Conservation (phyloP, 2,797 vertebrate genomes). For the Remorina albescens region DNA sequence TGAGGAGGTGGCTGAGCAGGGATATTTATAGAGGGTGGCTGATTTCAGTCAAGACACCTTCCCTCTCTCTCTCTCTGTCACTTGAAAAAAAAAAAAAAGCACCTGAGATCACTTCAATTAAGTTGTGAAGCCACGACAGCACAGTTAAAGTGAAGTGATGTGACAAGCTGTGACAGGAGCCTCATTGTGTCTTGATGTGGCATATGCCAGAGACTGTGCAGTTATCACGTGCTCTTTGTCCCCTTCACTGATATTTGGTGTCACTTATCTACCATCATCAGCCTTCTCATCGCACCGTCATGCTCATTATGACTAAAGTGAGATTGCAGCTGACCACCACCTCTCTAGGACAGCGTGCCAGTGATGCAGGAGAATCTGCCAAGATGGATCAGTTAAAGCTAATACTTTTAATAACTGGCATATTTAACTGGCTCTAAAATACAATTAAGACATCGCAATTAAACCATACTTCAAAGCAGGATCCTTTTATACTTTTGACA, state of each 20-base stretch:
- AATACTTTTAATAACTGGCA: background rate
- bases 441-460: background rate
- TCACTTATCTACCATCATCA: constrained; percentile 46
- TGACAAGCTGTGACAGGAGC: constrained; percentile 55
- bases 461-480: background rate
- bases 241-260: constrained; percentile 43
- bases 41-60: constrained; percentile 49
- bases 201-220: constrained; percentile 25
- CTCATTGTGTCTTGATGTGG: constrained; percentile 37
- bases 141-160: constrained; percentile 47
- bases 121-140: constrained; percentile 44
- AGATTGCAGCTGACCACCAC: constrained; percentile 12
- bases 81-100: constrained; percentile 65
- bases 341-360: background rate
- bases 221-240: constrained; percentile 30
- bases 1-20: background rate
- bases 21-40: constrained; percentile 40
- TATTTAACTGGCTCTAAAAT: background rate
- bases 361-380: background rate
- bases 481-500: background rate
- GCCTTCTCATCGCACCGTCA: constrained; percentile 8
- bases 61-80: constrained; percentile 41
- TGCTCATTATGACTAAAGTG: constrained; percentile 40
- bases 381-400: constrained; percentile 9
- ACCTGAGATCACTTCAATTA: constrained; percentile 69